Conservation (phyloP, 2,797 vertebrate species). For the Sus cebifrons region DNA sequence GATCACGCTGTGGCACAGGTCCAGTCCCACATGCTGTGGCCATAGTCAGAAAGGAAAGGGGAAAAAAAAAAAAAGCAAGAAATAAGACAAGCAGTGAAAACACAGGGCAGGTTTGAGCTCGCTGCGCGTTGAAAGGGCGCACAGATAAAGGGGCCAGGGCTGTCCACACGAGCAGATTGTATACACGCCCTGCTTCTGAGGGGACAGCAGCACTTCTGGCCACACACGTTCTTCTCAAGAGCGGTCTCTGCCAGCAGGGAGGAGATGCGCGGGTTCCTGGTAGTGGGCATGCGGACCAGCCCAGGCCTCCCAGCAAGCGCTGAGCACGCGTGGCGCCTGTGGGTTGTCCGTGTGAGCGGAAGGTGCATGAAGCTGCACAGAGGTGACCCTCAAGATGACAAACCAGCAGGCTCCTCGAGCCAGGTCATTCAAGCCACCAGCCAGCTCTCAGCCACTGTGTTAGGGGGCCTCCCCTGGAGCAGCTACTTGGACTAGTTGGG, state of each 20-base stretch:
- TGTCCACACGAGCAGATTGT: neutral
- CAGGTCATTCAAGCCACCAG: neutral
- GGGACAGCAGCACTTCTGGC: neutral
- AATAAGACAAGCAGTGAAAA: neutral
- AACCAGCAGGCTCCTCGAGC: neutral
- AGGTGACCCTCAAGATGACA: neutral
- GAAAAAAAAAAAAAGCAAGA: too few species aligned
- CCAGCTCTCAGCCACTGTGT: neutral
- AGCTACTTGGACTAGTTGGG: neutral
- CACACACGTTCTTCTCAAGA: neutral
- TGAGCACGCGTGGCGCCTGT: neutral
- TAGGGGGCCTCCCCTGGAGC: neutral
- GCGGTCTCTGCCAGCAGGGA: neutral
- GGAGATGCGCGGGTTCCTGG: neutral
- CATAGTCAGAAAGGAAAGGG: too few species aligned
- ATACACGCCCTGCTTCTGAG: neutral
- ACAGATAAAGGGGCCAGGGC: neutral
- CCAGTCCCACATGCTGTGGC: too few species aligned
- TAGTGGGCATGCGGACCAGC: rapidly evolving
- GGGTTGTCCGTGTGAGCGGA: neutral
- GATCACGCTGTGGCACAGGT: too few species aligned
- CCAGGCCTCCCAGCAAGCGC: neutral
- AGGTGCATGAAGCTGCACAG: rapidly evolving
- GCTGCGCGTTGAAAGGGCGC: rapidly evolving
- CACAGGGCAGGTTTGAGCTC: neutral